Evolutionary conservation across 2,888 invertebrate species (phyloP).

Genomic region (Parnassius mnemosyne): DNA sequence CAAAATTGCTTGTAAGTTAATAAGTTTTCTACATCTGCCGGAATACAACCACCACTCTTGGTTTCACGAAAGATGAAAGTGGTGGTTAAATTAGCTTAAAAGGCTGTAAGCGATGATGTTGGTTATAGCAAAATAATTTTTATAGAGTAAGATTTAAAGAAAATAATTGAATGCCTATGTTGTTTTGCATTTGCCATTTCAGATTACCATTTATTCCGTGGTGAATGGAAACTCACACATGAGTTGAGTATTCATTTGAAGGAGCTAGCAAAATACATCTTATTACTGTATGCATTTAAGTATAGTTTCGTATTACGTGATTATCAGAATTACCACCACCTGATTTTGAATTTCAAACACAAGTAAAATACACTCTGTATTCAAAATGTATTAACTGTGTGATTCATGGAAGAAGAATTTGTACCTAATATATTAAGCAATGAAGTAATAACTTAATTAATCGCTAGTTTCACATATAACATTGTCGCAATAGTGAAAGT

Average conservation of each 20-base stretch:
- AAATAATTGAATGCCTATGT: not conserved
- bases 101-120: constrained; percentile 10
- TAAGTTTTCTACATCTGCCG: constrained; percentile 34
- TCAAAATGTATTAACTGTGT: constrained; percentile 27
- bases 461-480: constrained; percentile 37
- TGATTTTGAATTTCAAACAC: constrained; percentile 32
- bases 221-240: constrained; percentile 38
- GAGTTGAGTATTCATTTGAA: constrained; percentile 3
- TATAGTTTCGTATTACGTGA: constrained; percentile 6
- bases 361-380: constrained; percentile 19
- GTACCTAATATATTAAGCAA: constrained; percentile 20
- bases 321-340: constrained; percentile 23
- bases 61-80: constrained; percentile 46
- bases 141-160: not conserved
- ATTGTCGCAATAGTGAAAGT: constrained; percentile 50
- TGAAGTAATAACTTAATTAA: constrained; percentile 30
- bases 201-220: constrained; percentile 7
- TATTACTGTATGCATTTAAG: constrained; percentile 5
- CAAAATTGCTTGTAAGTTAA: constrained; percentile 1
- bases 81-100: constrained; percentile 24
- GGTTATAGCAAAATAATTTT: constrained; percentile 1
- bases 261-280: constrained; percentile 1
- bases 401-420: constrained; percentile 30
- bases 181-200: not conserved
- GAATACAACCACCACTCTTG: constrained; percentile 34